These are phyloP conservation scores for Laothoe populi DNA, from an alignment of 2,888 invertebrate species.

Conservation along the genomic window DNA sequence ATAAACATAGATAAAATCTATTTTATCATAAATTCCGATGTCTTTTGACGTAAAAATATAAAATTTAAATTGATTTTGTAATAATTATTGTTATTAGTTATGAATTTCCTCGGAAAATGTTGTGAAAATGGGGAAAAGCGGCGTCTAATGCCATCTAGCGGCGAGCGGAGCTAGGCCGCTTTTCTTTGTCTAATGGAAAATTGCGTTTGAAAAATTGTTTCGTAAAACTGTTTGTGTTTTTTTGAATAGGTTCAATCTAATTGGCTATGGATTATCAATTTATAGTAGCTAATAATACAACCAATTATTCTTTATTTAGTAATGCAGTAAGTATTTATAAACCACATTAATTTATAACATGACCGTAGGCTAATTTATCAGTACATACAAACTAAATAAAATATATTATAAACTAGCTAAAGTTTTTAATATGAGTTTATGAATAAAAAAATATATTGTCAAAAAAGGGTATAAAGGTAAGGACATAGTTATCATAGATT, in stretches of 20 bases:
- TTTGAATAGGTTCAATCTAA: not conserved
- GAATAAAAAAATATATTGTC: constrained; percentile 7
- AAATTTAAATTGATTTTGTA: not conserved
- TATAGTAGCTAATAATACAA: not conserved
- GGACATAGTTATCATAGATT: constrained; percentile 12
- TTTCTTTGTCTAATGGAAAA: constrained; percentile 14
- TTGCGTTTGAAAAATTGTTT: not conserved
- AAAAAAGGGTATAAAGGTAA: constrained; percentile 26
- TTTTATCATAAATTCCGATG: not conserved
- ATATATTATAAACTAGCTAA: no score
- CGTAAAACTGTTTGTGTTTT: constrained; percentile 4
- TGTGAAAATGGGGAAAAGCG: constrained; percentile 60
- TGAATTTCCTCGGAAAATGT: constrained; percentile 51
- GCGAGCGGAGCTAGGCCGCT: constrained; percentile 54
- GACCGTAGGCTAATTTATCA: not conserved
- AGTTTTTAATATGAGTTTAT: no score
- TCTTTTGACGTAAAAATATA: not conserved
- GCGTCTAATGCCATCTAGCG: constrained; percentile 71
- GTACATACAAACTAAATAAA: not conserved
- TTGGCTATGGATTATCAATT: not conserved
- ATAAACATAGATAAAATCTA: not conserved
- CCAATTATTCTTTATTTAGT: not conserved
- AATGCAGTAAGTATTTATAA: not conserved
- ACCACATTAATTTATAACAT: not conserved
- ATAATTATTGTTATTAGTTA: not conserved